Base-by-base conservation (phyloP, 1,140 invertebrate genomes). In the Zaprionus davidi region DNA sequence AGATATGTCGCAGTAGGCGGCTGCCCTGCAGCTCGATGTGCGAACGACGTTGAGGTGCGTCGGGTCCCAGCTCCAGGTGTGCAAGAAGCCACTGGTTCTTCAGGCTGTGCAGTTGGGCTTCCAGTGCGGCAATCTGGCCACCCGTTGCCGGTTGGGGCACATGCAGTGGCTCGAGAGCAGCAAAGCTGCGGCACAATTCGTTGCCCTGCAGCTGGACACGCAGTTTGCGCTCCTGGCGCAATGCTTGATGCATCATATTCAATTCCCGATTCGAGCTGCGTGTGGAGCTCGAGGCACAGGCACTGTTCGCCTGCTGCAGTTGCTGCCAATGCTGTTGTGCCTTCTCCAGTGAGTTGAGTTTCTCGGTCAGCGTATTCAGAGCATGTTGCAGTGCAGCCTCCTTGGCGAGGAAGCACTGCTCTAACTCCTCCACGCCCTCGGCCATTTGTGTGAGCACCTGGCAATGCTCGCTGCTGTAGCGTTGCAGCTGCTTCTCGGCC, bases 401-500 rank as follows among this genome's bases (percentile, higher is more conserved):
- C 17, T 90, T 90, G 41, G 71, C 51, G 1, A 82, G 58, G 12
- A 92, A 64, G 6, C 62, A 64, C 15, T 90, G 81, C 53, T 91
- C 81, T 15, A 91, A 57, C 4, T 85, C 69, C 28, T 92, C 90
- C 24, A 90, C 79, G n/a, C 75, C 69, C 22, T 77, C 73, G 13
- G 83, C 87, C 24, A 92, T 72, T 12, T 78, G 65, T 5, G 75
- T 76, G 0, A 92, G 75, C 4, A 79, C 46, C 15, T 79, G 76
- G 12, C 99, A 97, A 22, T 96, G 95, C 82, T 99, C 98, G 77
- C 96, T 95, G 22, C 96, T 96, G 0, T 97, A 95, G 20, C 96
- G 96, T 9, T 96, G 95, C 58, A 99, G 92, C 92, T 98, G 98
- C 92, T 98, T 98, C 92, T 99, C 99, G 3, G 97, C 96, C 71